Evolutionary conservation across 2,888 invertebrate genomes (phyloP), one percentile per base, ranked within the genome.

Genomic region (Heliothis peltigera): DNA sequence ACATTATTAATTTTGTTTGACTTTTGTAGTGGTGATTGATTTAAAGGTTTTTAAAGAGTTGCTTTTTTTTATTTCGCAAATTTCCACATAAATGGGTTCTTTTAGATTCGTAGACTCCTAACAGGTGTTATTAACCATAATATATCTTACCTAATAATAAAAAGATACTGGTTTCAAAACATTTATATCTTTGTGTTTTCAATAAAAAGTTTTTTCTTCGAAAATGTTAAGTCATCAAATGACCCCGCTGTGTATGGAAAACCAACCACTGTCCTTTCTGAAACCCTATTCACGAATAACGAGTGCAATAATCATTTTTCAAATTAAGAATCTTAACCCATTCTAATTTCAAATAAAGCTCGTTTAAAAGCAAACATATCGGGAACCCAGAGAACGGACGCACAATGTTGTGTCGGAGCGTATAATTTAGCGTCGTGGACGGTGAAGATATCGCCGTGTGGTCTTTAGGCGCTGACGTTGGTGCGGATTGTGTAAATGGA

Each of bases 371-470:
- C 57, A 56, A 61, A 68, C n/a, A 35, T 28, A 5, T 46, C 71
- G 80, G 73, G 81, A 82, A 81, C 82, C 79, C 70, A 32, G 25
- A 10, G 32, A 46, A 46, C 47, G 56, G 48, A 70, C 49, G 60
- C 73, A 57, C 75, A 70, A 78, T 86, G 85, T 88, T 88, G 87
- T 84, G 85, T 82, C 81, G 69, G 79, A 90, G 89, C 93, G 93
- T 93, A 92, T 93, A 93, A 93, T 93, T 93, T 88, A 92, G 79
- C 79, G 77, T 88, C 84, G 80, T 75, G 78, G 81, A 70, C 81
- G 82, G 90, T 91, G 87, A 89, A 89, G 92, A 92, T 92, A 91
- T 91, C 89, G 84, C 82, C 80, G 89, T 89, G 90, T 89, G 89
- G 89, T 89, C 89, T 86, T 82, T 70, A 65, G 72, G 75, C 48